Evolutionary conservation across 2,113 vertebrate species (phyloP).

Genomic region (Charina bottae): DNA sequence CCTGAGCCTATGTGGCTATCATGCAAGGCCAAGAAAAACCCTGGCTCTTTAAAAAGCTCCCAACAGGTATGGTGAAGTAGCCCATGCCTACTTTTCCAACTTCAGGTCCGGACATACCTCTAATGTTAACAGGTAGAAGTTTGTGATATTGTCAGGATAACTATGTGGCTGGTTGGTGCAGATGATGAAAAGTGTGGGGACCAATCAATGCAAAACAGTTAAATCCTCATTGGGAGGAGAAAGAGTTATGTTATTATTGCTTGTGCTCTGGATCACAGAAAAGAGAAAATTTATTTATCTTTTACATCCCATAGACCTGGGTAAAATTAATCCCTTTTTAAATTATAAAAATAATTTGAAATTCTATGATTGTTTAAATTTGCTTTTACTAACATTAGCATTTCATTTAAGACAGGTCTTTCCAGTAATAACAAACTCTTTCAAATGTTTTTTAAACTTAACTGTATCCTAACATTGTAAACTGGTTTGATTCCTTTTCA

Average conservation of each 20-base stretch:
- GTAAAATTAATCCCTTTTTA: background rate
- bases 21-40: background rate
- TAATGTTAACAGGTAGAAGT: background rate
- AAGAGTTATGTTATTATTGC: background rate
- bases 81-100: background rate
- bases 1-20: background rate
- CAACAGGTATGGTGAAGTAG: background rate
- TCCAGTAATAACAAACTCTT: background rate
- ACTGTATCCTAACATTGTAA: background rate
- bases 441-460: background rate
- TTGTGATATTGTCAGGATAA: background rate
- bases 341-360: background rate
- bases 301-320: background rate
- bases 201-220: background rate
- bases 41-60: background rate
- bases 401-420: conserved; percentile 1
- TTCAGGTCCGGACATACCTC: background rate
- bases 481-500: background rate
- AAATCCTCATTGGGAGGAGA: background rate
- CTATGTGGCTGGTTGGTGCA: background rate
- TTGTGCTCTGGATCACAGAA: background rate
- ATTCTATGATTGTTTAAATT: background rate
- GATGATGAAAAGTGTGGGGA: background rate
- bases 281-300: background rate
- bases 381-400: background rate